These are phyloP conservation scores for Trissonchulus sp. DNA, from an alignment of 2,888 invertebrate species.

Conservation along the genomic window DNA sequence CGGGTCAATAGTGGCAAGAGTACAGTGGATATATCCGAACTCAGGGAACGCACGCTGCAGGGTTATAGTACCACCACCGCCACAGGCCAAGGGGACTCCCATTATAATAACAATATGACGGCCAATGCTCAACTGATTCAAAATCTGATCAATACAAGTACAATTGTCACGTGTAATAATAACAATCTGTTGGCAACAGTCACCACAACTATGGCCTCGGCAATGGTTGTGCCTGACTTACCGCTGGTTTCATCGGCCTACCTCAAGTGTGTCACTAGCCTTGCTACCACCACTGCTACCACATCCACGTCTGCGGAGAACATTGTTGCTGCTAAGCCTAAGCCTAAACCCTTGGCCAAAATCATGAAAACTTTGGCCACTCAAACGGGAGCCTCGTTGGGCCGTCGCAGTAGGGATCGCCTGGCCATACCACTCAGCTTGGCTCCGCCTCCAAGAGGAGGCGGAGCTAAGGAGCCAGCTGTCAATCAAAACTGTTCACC, in stretches of 20 bases:
- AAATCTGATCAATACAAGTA: too few relatives aligned
- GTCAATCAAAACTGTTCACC: neutral
- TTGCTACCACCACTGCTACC: neutral
- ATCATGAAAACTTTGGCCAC: conserved; percentile 24
- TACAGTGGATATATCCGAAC: neutral
- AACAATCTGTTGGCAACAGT: too few relatives aligned
- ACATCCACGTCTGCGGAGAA: neutral
- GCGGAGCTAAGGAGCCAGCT: neutral
- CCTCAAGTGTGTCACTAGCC: neutral
- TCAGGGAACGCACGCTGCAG: neutral
- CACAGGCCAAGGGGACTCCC: neutral
- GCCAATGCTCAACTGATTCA: too few relatives aligned
- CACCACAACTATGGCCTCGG: too few relatives aligned
- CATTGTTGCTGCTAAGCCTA: neutral
- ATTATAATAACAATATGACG: neutral
- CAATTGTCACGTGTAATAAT: too few relatives aligned
- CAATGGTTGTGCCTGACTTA: neutral
- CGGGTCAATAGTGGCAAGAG: neutral
- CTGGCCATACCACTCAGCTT: neutral
- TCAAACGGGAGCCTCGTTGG: conserved; percentile 20
- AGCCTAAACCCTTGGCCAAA: neutral
- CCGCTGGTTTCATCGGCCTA: neutral
- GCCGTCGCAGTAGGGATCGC: neutral
- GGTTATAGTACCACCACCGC: neutral
- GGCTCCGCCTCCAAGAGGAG: neutral